phyloP scores from a whole-genome alignment of 2,113 vertebrate species.

The Corythornis madagascariensis region DNA sequence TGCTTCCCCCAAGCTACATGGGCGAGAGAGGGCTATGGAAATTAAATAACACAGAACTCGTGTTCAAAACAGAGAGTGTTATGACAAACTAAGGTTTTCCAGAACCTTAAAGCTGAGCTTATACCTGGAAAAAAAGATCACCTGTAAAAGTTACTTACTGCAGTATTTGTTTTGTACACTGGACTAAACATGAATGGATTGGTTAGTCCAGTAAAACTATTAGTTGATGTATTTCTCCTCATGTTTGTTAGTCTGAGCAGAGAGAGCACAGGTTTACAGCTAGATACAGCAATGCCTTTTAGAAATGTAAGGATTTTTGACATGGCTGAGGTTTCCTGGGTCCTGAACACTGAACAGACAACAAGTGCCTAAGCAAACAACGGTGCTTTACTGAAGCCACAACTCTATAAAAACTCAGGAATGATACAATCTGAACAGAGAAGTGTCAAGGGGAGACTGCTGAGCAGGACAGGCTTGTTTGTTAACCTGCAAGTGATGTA shows the following conservation, averaged over 20 bases:
- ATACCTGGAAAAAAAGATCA: background rate
- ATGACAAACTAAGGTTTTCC: background rate
- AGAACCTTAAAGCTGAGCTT: background rate
- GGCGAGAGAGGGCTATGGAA: background rate
- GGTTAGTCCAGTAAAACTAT: background rate
- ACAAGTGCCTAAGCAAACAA: slow-evolving; percentile 15
- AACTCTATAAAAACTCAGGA: background rate
- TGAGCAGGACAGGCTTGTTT: background rate
- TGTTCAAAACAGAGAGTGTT: background rate
- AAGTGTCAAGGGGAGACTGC: background rate
- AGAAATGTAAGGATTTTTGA: slow-evolving; percentile 31
- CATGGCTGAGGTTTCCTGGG: slow-evolving; percentile 29
- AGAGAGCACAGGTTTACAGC: background rate
- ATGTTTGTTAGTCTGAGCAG: background rate
- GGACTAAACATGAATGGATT: background rate
- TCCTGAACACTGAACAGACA: background rate
- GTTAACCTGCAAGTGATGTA: background rate
- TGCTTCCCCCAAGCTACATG: rapidly evolving
- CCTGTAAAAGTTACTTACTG: background rate
- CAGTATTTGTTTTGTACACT: background rate
- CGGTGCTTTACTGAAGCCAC: background rate
- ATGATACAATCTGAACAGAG: background rate
- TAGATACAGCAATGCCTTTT: background rate
- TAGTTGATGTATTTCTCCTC: background rate
- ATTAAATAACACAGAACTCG: background rate